Evolutionary conservation across 2,113 vertebrate species (phyloP), one percentile per base, ranked within the genome.

Genomic region (Ammodytes dubius): DNA sequence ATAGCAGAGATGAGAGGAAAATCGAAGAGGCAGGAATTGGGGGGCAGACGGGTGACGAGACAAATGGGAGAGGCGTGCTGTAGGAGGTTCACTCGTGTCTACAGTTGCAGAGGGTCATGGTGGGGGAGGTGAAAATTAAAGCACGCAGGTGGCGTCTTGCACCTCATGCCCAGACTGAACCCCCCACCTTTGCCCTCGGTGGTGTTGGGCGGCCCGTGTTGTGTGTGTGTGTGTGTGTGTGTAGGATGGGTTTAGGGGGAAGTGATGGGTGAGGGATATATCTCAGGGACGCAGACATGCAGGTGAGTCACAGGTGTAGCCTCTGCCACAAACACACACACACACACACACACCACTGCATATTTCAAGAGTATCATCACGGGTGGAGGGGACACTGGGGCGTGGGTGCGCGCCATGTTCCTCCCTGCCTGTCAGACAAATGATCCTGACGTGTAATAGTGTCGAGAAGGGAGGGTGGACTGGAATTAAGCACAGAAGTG

Each of bases 101-200:
- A 77, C 87, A 80, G 79, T 86, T 79, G 87, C 74, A 77, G 87
- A 87, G 90, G 86, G 87, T 91, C 86, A 59, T 84, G 47, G 89
- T 90, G 90, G 89, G 89, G 89, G 92, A 94, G 92, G 93, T 94
- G 93, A 92, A 94, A 94, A 94, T 94, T 90, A 94, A 94, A 93
- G 86, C 89, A 63, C 53, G 73, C 93, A 61, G 93, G 93, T 77
- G 77, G 79, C 87, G 93, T 94, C 93, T 94, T 92, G 91, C 93
- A 94, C 93, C 92, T 94, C 82, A 50, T 27, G 61, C 84, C 83
- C 77, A 64, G 72, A 49, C 72, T 86, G 70, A 80, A 80, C 59
- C 77, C 85, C 81, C 27, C 76, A 64, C 77, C 77, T 54, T 37
- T 58, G 70, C 69, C 87, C 83, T 81, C 84, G 4, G 50, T 59